A percentile compares a stretch with the other conserved stretches of the same genome.
These are phyloP conservation scores for Agelaius tricolor DNA, from an alignment of 2,113 vertebrate species.

Conservation along the genomic window DNA sequence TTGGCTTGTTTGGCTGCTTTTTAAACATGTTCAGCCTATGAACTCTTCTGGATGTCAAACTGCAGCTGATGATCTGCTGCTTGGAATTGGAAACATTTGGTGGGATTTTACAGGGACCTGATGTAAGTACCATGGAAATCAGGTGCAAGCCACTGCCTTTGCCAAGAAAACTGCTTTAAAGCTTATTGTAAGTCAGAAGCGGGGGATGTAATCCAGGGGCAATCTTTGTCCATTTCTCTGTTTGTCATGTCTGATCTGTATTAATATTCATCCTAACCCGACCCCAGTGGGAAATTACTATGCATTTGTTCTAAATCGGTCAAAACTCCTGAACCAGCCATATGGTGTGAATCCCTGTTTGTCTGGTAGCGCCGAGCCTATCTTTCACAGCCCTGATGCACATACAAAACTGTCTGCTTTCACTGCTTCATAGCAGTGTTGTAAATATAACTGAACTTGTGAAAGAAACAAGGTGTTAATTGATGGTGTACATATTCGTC, in stretches of 20 bases:
- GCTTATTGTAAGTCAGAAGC: neutral
- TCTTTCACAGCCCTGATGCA: constrained; percentile 44
- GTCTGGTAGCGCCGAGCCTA: constrained; percentile 7
- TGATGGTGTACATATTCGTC: neutral
- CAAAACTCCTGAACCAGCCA: constrained; percentile 58
- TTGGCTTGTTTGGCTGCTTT: constrained; percentile 19
- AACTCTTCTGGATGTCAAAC: neutral
- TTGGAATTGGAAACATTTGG: constrained; percentile 3
- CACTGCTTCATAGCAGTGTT: constrained; percentile 51
- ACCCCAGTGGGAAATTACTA: constrained; percentile 45
- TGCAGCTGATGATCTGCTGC: neutral
- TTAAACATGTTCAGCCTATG: neutral
- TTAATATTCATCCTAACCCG: neutral
- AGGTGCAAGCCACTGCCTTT: constrained; percentile 3
- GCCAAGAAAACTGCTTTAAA: constrained; percentile 46
- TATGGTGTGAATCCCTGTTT: constrained; percentile 55
- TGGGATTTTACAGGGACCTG: constrained; percentile 4
- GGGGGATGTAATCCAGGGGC: neutral
- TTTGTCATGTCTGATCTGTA: neutral
- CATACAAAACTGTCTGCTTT: constrained; percentile 47
- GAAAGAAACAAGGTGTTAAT: constrained; percentile 62
- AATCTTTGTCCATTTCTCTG: neutral
- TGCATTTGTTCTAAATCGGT: constrained; percentile 61
- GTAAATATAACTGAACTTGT: constrained; percentile 71
- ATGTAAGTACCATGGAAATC: constrained; percentile 24